Conservation (phyloP, 2,113 vertebrate genomes). For the Channa argus region DNA sequence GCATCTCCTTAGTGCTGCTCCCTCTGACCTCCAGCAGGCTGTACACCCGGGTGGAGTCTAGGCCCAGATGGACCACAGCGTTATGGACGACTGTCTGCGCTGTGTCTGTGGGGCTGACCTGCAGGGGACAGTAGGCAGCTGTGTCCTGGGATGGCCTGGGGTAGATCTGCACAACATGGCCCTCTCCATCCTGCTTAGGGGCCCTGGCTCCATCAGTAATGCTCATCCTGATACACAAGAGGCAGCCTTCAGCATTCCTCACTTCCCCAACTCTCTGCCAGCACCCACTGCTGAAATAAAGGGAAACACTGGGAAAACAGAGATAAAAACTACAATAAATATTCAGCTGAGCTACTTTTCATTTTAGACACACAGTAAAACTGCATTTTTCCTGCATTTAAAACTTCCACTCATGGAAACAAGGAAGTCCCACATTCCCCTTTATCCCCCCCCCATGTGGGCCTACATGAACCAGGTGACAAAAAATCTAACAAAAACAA, state of each 20-base stretch:
- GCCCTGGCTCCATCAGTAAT: constrained; percentile 77
- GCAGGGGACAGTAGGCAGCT: constrained; percentile 84
- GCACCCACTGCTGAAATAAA: constrained; percentile 68
- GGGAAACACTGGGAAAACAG: neutral
- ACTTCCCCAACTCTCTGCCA: constrained; percentile 56
- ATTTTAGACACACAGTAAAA: too few species aligned
- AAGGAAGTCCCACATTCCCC: neutral
- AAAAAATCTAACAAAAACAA: neutral
- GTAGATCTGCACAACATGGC: constrained; percentile 88
- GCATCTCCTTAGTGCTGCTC: constrained; percentile 82
- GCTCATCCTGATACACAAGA: constrained; percentile 88
- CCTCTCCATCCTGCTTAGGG: constrained; percentile 70
- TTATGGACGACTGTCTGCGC: constrained; percentile 84
- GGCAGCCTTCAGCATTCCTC: constrained; percentile 84
- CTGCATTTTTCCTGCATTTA: too few species aligned
- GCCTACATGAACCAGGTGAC: neutral
- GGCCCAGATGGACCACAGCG: constrained; percentile 78
- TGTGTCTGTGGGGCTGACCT: constrained; percentile 83
- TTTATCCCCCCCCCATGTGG: neutral
- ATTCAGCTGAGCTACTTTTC: too few species aligned
- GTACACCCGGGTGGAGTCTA: constrained; percentile 83
- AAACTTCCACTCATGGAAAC: neutral
- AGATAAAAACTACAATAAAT: too few species aligned
- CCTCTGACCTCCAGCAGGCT: constrained; percentile 90
- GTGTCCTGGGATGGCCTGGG: constrained; percentile 80